These are phyloP conservation scores for human (Homo sapiens) DNA, from an alignment of 2,113 vertebrate species.

Conservation along the genomic window GRCh38 chrX:141547001-141547500, in stretches of 20 bases:
- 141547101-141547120: not conserved
- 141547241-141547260: not conserved
- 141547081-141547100: not conserved
- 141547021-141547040: not conserved
- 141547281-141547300: not conserved
- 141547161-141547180: not conserved
- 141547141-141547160: not conserved
- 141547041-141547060: not conserved
- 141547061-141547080: constrained; percentile 7
- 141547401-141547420: too few species aligned
- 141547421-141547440: too few species aligned
- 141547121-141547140: not conserved
- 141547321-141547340: not conserved
- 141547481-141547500: too few species aligned
- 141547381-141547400: not conserved
- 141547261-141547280: not conserved
- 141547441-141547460: too few species aligned
- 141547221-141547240: not conserved
- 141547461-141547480: too few species aligned
- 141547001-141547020: not conserved
- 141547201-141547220: not conserved
- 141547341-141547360: not conserved
- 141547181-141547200: not conserved
- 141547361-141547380: not conserved
- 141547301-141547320: not conserved